Percentiles rank a stretch among this genome's conserved stretches.
These are phyloP conservation scores for Drosophila mojavensis DNA, from an alignment of 1,140 invertebrate species.

Conservation along the genomic window DNA sequence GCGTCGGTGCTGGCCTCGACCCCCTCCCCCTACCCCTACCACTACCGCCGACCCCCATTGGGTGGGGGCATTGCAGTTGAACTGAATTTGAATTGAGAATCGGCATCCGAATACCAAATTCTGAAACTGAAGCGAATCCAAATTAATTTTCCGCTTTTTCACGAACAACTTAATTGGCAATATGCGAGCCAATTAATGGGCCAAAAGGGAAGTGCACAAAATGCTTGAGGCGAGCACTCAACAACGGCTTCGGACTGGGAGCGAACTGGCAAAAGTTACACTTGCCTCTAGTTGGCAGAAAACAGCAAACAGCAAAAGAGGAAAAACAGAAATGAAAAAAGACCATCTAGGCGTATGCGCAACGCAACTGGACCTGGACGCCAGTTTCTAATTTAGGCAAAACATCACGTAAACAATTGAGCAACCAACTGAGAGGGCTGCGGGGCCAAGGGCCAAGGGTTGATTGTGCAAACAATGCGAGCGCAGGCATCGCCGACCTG, in stretches of 20 bases:
- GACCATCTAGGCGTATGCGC: slow-evolving; percentile 61
- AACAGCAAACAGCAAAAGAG: too few relatives aligned
- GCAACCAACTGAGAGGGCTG: slow-evolving; percentile 52
- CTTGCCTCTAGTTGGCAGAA: slow-evolving; percentile 27
- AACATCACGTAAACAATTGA: slow-evolving; percentile 81
- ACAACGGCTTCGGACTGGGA: background rate
- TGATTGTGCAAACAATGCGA: slow-evolving; percentile 45
- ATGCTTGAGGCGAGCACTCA: slow-evolving; percentile 27
- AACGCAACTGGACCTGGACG: slow-evolving; percentile 46
- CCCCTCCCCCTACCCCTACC: background rate
- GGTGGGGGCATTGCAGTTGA: slow-evolving; percentile 14
- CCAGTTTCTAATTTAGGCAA: slow-evolving; percentile 67
- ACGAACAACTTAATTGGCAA: slow-evolving; percentile 70
- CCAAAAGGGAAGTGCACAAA: slow-evolving; percentile 28
- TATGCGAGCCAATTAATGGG: slow-evolving; percentile 73
- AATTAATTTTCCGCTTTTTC: slow-evolving; percentile 79
- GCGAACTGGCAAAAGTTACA: slow-evolving; percentile 59
- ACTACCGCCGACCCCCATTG: too few relatives aligned
- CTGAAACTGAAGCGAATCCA: slow-evolving; percentile 53
- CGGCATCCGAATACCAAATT: slow-evolving; percentile 14
- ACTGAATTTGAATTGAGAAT: slow-evolving; percentile 23
- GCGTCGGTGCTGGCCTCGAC: slow-evolving; percentile 11
- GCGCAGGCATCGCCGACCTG: slow-evolving; percentile 34
- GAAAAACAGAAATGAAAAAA: background rate
- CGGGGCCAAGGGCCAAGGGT: background rate